Evolutionary conservation across 2,797 vertebrate species (phyloP).

Genomic region (Gobio occitaniae): DNA sequence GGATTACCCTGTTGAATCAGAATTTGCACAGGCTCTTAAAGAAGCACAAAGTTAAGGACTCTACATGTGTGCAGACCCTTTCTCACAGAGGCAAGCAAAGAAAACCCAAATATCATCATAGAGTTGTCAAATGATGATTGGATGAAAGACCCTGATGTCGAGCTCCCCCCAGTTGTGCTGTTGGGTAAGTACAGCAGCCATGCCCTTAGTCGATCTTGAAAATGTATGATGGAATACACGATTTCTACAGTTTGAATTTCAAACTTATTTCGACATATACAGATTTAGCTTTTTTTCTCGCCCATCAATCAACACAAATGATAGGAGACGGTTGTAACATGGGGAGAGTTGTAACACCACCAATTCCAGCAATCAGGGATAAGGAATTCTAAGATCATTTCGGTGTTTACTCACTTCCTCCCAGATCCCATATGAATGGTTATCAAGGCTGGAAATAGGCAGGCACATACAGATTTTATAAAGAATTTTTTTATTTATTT

Average conservation of each 20-base stretch:
- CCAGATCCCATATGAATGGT: background rate
- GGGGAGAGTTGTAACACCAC: background rate
- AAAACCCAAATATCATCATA: conserved; percentile 67
- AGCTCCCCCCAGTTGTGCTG: conserved; percentile 69
- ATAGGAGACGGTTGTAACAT: background rate
- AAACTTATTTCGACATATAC: background rate
- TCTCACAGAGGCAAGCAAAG: conserved; percentile 55
- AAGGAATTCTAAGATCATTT: background rate
- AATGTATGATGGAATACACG: background rate
- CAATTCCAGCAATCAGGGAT: background rate
- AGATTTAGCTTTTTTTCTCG: background rate
- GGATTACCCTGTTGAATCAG: conserved; percentile 65
- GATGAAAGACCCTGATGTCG: conserved; percentile 72
- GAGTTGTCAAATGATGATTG: conserved; percentile 77
- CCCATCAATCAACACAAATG: background rate
- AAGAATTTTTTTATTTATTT: background rate
- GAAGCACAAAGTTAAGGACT: conserved; percentile 64
- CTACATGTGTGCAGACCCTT: conserved; percentile 48
- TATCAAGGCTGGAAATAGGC: no score
- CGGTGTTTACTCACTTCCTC: background rate
- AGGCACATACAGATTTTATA: no score
- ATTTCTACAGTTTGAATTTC: background rate
- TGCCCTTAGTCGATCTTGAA: background rate
- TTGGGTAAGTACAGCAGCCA: conserved; percentile 66
- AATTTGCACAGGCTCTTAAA: conserved; percentile 68